Conservation (phyloP, 1,140 invertebrate genomes). For the Eriocheir sinensis region DNA sequence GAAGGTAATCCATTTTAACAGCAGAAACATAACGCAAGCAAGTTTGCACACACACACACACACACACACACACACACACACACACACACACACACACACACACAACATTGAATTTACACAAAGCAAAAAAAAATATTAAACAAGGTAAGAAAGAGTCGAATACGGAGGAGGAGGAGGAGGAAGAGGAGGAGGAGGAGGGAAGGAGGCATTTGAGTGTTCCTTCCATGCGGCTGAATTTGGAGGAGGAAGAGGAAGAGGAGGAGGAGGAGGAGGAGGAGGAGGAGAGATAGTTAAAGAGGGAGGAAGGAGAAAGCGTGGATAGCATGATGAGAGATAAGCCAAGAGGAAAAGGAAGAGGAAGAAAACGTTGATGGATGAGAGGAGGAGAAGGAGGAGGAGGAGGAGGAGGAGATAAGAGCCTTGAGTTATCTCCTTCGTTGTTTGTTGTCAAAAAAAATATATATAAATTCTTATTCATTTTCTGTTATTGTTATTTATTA, state of each 20-base stretch:
- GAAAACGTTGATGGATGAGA: too few relatives aligned
- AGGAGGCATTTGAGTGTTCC: not conserved
- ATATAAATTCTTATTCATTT: not conserved
- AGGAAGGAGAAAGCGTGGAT: not conserved
- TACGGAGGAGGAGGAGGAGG: not conserved
- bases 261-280: not conserved
- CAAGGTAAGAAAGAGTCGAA: not conserved
- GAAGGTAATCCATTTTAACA: not conserved
- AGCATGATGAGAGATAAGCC: not conserved
- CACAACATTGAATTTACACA: not conserved
- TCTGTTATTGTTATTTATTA: not conserved
- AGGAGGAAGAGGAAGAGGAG: not conserved
- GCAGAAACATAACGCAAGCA: not conserved
- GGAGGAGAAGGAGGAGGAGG: not conserved
- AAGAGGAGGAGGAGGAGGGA: not conserved
- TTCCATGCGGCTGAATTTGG: not conserved
- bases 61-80: constrained; percentile 40
- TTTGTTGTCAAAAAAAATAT: not conserved
- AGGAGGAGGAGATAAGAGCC: not conserved
- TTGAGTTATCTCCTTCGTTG: too few relatives aligned
- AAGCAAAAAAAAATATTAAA: not conserved
- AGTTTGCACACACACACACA: constrained; percentile 34
- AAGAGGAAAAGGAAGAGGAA: not conserved
- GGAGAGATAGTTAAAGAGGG: not conserved
- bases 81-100: constrained; percentile 53